Evolutionary conservation across 2,113 vertebrate species (phyloP).

Genomic region (Butastur rufipennis): DNA sequence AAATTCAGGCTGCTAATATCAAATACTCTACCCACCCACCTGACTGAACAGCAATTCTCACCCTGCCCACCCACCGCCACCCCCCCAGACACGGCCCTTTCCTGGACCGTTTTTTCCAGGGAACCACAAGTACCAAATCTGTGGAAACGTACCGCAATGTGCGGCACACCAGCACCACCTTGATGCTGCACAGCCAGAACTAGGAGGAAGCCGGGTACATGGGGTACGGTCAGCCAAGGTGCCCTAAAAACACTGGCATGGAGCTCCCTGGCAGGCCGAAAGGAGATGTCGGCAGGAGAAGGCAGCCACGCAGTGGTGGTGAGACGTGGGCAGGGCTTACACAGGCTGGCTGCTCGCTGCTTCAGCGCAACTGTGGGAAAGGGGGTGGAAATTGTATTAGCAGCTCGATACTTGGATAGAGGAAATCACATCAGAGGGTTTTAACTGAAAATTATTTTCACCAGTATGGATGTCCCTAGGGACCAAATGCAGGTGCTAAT

Average conservation of each 20-base stretch:
- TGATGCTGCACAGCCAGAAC: background rate
- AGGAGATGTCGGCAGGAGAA: background rate
- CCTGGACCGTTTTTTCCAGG: fast-evolving
- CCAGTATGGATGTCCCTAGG: background rate
- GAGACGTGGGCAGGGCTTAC: background rate
- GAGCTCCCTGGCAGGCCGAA: background rate
- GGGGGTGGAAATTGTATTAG: background rate
- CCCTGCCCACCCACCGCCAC: fast-evolving
- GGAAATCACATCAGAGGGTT: background rate
- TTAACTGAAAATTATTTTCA: constrained; percentile 15
- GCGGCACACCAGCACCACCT: fast-evolving
- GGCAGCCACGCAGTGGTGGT: fast-evolving
- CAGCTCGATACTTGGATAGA: background rate
- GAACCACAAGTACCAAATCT: fast-evolving
- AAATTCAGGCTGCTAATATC: background rate
- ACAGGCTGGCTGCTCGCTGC: background rate
- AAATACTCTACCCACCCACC: no score
- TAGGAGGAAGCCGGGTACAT: fast-evolving
- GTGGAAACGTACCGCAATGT: fast-evolving
- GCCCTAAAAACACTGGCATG: fast-evolving
- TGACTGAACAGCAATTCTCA: fast-evolving
- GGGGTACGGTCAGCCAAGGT: fast-evolving
- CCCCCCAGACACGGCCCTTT: background rate
- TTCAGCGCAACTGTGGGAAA: background rate
- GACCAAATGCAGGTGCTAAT: background rate